phyloP scores from a whole-genome alignment of 2,113 vertebrate genomes.

The Lepus europaeus region DNA sequence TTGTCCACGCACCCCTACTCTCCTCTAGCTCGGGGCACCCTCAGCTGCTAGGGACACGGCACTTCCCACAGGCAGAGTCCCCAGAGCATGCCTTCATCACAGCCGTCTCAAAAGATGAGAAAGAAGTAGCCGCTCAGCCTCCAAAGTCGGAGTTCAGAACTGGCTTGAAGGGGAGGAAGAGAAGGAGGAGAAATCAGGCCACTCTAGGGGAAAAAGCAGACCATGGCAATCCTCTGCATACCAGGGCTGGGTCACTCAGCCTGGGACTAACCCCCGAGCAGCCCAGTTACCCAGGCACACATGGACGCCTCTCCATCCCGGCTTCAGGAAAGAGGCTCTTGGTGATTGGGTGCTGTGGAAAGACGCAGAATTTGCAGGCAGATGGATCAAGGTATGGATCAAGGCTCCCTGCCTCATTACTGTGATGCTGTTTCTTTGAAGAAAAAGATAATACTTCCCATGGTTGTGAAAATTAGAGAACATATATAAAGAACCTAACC shows the following conservation, averaged over 20 bases:
- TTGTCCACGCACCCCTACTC: neutral
- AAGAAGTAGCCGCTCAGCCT: neutral
- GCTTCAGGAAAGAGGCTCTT: neutral
- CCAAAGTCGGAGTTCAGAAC: neutral
- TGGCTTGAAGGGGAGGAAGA: neutral
- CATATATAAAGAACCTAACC: neutral
- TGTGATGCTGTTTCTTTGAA: neutral
- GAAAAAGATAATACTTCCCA: neutral
- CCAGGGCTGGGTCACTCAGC: neutral
- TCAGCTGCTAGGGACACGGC: neutral
- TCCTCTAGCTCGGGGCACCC: neutral
- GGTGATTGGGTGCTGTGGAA: neutral
- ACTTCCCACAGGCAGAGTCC: neutral
- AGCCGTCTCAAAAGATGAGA: neutral
- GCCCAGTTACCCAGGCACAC: neutral
- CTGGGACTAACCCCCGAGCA: neutral
- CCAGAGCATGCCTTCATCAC: neutral
- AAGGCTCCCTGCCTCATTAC: neutral
- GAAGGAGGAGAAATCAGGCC: neutral
- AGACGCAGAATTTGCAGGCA: neutral
- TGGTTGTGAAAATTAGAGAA: neutral
- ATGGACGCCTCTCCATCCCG: no score
- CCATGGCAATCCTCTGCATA: neutral
- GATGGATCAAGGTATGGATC: neutral
- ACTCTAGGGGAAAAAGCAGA: neutral